These are phyloP conservation scores for Pheosia tremula DNA, from an alignment of 2,888 invertebrate genomes.

Conservation along the genomic window DNA sequence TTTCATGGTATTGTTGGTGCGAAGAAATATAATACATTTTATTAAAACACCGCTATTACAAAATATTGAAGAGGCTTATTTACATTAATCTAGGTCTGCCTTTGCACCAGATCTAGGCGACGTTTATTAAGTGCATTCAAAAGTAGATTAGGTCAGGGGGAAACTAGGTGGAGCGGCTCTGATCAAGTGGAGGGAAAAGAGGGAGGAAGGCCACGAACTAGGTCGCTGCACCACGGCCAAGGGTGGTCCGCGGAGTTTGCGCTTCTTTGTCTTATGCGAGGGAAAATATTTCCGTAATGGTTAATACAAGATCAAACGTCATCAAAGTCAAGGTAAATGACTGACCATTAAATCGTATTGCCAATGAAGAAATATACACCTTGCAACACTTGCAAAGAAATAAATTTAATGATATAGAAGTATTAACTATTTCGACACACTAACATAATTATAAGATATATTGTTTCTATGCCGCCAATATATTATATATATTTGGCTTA, in stretches of 20 bases:
- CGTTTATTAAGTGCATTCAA: conserved; percentile 72
- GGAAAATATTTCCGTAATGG: conserved; percentile 21
- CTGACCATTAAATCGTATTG: no score
- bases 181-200: conserved; percentile 25
- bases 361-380: neutral
- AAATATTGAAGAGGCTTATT: neutral
- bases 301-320: neutral
- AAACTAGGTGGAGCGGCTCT: conserved; percentile 44
- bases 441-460: no score
- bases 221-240: conserved; percentile 81
- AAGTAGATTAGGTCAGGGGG: conserved; percentile 74
- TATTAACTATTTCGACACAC: neutral
- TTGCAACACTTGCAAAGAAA: neutral
- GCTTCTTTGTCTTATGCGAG: conserved; percentile 61
- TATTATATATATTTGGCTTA: no score
- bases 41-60: no score
- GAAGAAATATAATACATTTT: no score
- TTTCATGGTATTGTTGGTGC: no score
- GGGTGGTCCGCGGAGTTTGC: conserved; percentile 79
- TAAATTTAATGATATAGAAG: neutral
- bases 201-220: conserved; percentile 58
- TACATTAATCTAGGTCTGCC: conserved; percentile 15
- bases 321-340: neutral
- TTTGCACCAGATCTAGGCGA: conserved; percentile 47
- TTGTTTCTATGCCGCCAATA: no score